A percentile compares a stretch with the other conserved stretches of the same genome.
phyloP scores from a whole-genome alignment of 1,140 invertebrate species.

The Metaphire vulgaris region DNA sequence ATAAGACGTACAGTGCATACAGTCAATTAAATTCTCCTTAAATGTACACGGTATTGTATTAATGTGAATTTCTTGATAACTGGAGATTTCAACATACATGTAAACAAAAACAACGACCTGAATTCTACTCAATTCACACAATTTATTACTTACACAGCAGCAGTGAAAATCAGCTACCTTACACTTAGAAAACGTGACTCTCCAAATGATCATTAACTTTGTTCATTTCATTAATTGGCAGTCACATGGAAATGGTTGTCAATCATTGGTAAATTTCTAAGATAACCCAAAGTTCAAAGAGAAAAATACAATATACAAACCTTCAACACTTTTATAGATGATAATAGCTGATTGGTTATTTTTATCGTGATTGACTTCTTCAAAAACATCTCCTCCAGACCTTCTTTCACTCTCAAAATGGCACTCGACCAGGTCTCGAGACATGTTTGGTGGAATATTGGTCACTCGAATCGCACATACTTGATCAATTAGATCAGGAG shows the following conservation, averaged over 20 bases:
- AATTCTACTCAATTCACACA: background rate
- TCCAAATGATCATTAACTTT: background rate
- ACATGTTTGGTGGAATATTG: background rate
- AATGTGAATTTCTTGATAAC: too few species aligned
- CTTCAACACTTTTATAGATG: background rate
- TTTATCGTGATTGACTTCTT: background rate
- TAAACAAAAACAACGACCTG: too few species aligned
- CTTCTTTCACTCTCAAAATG: background rate
- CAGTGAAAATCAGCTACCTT: too few species aligned
- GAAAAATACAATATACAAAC: background rate
- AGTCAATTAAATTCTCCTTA: too few species aligned
- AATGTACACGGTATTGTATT: too few species aligned
- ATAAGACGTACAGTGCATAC: too few species aligned
- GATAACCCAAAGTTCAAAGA: too few species aligned
- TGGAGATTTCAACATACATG: too few species aligned
- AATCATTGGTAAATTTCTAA: too few species aligned
- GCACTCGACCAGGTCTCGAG: background rate
- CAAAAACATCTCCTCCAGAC: background rate
- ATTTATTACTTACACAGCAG: too few species aligned
- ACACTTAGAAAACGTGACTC: background rate
- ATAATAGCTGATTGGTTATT: background rate
- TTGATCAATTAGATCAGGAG: background rate
- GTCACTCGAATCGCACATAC: background rate
- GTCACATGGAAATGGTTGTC: too few species aligned
- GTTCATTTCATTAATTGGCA: background rate